Base-by-base conservation (phyloP, 2,888 invertebrate species). In the Fragum sueziense region DNA sequence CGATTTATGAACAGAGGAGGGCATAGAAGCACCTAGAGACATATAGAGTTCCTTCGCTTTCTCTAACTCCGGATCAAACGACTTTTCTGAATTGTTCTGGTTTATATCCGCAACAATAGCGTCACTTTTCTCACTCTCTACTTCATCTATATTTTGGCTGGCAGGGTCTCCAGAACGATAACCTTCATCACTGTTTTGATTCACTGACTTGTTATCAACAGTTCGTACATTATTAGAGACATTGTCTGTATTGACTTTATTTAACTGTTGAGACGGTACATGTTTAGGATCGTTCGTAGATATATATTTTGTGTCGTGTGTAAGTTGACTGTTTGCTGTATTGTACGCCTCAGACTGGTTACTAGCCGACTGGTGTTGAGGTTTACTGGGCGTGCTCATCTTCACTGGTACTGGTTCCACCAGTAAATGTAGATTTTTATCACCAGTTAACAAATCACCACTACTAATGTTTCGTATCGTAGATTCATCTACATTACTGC, bases 21-120 rank as follows among this genome's bases (percentile, higher is more conserved):
- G 87, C 41, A 87, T 78, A 57, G 86, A 86, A 61, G 86, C 75
- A 37, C 89, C 89, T 80, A 87, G 87, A 6, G 89, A 88, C 61
- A 88, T 87, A 72, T 89, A 89, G n/a, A 89, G 85, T 76, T 89
- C 89, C 78, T 85, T 86, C n/a, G 87, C 87, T 70, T 84, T 80
- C 51, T 86, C 86, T 70, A 81, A 79, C 54, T 87, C 86, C 29
- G 74, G 62, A 68, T 87, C 86, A 57, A 74, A 61, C 41, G 76
- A 47, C 27, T 84, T 72, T 41, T 71, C 51, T 34, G 62, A 57
- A 37, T 68, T 67, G 25, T 59, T 65, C 27, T 29, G 33, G 17
- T 62, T 29, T 41, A 61, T 59, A 33, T 65, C 59, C 69, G 65
- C 25, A 22, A 62, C 29, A 47, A 37, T 67, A 31, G 71, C 74